Conservation (phyloP, 1,140 invertebrate genomes). For the Aphelenchoides fujianensis region DNA sequence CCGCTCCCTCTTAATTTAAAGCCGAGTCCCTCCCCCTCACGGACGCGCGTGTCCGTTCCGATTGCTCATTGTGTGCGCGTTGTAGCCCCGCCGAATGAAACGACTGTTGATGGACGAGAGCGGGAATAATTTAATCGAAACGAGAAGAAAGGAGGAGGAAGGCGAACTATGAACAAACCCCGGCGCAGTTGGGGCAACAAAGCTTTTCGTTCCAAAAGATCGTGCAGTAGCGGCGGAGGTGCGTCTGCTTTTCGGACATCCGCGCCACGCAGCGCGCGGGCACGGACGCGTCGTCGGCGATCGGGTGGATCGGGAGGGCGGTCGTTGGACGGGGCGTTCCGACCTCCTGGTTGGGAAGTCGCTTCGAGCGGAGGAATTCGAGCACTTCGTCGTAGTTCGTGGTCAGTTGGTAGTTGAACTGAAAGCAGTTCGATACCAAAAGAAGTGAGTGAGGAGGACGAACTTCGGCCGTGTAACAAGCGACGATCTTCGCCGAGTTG, state of each 20-base stretch:
- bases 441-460: no score
- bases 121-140: no score
- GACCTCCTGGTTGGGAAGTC: conserved; percentile 57
- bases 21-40: no score
- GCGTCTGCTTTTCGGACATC: conserved; percentile 53
- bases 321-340: conserved; percentile 18
- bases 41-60: no score
- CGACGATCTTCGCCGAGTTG: conserved; percentile 58
- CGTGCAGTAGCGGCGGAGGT: conserved; percentile 59
- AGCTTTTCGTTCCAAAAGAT: conserved; percentile 62
- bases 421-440: no score
- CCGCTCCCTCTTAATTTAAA: no score
- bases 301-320: neutral
- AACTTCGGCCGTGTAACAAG: conserved; percentile 61
- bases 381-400: conserved; percentile 50
- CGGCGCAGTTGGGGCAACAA: conserved; percentile 55
- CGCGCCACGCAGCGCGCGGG: conserved; percentile 37
- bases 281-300: conserved; percentile 21
- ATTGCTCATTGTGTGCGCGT: no score
- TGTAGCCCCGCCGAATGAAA: no score
- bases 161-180: no score
- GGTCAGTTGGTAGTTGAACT: conserved; percentile 62
- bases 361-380: conserved; percentile 54
- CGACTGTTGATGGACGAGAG: no score
- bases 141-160: no score